A percentile compares a stretch with the other conserved stretches of the same genome.
Conservation (phyloP, 2,113 vertebrate species). For the Rhinichthys klamathensis region DNA sequence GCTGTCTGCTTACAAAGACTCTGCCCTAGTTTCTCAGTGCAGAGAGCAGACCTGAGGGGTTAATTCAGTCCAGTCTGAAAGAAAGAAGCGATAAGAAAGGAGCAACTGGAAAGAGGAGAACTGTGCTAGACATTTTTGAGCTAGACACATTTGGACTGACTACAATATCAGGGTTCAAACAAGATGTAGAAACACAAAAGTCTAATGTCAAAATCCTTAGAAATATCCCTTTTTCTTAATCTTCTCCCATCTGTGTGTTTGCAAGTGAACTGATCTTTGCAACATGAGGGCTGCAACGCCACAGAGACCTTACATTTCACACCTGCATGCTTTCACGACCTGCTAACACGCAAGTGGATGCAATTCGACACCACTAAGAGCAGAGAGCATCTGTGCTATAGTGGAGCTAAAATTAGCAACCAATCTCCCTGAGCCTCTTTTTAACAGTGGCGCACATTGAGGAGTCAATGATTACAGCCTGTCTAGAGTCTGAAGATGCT, state of each 20-base stretch:
- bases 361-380: slow-evolving; percentile 19
- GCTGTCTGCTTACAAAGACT: not conserved
- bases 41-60: slow-evolving; percentile 7
- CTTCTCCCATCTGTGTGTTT: not conserved
- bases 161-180: not conserved
- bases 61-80: slow-evolving; percentile 16
- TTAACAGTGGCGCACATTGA: slow-evolving; percentile 28
- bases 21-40: not conserved
- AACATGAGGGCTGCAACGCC: not conserved
- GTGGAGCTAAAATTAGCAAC: slow-evolving; percentile 36
- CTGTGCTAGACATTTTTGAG: slow-evolving; percentile 10
- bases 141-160: not conserved
- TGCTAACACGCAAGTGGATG: not conserved
- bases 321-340: slow-evolving; percentile 27
- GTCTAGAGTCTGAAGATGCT: slow-evolving; percentile 41
- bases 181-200: not conserved
- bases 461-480: slow-evolving; percentile 42
- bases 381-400: slow-evolving; percentile 28
- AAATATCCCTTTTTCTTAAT: not conserved
- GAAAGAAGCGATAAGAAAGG: slow-evolving; percentile 11
- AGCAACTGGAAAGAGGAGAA: not conserved
- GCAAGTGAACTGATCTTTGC: not conserved
- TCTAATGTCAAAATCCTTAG: not conserved
- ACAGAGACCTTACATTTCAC: not conserved
- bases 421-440: slow-evolving; percentile 30